Evolutionary conservation across 2,888 invertebrate genomes (phyloP).

Genomic region (Globia sparganii): DNA sequence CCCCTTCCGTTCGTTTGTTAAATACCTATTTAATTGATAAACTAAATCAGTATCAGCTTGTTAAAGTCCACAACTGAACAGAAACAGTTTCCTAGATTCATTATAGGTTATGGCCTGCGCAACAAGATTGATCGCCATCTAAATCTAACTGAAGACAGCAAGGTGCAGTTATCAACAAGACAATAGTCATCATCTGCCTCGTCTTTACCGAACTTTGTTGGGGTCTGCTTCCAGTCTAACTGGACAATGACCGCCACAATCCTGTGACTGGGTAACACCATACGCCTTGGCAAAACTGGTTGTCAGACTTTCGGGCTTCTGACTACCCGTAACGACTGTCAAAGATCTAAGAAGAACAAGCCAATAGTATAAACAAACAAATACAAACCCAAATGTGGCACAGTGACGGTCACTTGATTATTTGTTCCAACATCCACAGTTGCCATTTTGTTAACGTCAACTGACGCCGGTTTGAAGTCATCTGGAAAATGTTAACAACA

Average conservation of each 20-base stretch:
- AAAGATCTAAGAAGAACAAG: neutral
- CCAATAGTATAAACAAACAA: neutral
- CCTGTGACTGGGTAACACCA: neutral
- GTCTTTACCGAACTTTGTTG: neutral
- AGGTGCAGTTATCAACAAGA: neutral
- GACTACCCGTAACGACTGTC: neutral
- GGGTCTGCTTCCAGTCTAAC: neutral
- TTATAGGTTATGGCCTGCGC: neutral
- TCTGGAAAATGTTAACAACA: constrained; percentile 90
- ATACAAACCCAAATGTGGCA: constrained; percentile 95
- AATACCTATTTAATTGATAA: neutral
- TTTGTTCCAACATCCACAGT: constrained; percentile 96
- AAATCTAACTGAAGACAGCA: neutral
- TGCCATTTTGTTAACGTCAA: constrained; percentile 97
- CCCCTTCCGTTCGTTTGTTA: neutral
- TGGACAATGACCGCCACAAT: neutral
- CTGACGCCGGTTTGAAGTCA: constrained; percentile 99
- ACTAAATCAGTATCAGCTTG: neutral
- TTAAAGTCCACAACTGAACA: neutral
- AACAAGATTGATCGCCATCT: neutral
- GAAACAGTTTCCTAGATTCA: neutral
- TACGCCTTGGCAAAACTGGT: neutral
- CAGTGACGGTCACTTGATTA: constrained; percentile 97
- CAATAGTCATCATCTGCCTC: neutral
- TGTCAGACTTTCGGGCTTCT: neutral